These are phyloP conservation scores for Phortica variegata DNA, from an alignment of 1,140 invertebrate genomes.

Conservation along the genomic window DNA sequence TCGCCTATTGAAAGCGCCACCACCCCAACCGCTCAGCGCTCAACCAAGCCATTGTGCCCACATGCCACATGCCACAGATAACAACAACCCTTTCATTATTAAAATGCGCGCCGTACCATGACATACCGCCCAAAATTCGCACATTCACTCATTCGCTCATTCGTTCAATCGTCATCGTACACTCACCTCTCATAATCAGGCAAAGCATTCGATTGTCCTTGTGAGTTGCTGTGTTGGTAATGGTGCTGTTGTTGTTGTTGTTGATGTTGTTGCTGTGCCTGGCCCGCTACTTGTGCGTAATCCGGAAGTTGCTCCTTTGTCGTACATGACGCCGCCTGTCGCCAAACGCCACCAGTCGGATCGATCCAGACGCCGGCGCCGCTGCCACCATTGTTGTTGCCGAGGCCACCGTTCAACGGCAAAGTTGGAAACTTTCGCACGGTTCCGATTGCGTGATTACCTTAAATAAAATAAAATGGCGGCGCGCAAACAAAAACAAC, in stretches of 20 bases:
- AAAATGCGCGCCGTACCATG: no score
- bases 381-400: slow-evolving; percentile 11
- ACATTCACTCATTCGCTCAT: no score
- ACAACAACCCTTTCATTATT: slow-evolving; percentile 23
- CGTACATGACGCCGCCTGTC: slow-evolving; percentile 36
- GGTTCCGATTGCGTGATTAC: slow-evolving; percentile 58
- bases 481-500: not conserved
- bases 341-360: slow-evolving; percentile 54
- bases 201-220: slow-evolving; percentile 30
- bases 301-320: slow-evolving; percentile 56
- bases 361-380: slow-evolving; percentile 54
- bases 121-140: not conserved
- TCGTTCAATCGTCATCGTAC: slow-evolving; percentile 1
- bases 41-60: not conserved
- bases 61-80: slow-evolving; percentile 22
- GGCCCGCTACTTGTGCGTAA: slow-evolving; percentile 52
- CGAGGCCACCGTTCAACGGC: slow-evolving; percentile 40
- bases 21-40: no score
- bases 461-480: slow-evolving; percentile 39
- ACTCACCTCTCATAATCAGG: slow-evolving; percentile 57
- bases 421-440: slow-evolving; percentile 57
- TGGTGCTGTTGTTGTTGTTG: slow-evolving; percentile 15
- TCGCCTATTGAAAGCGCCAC: no score
- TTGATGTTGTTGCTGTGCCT: slow-evolving; percentile 26
- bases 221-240: slow-evolving; percentile 5